Conservation (phyloP, 1,140 invertebrate species). For the Drosophila trapezifrons region DNA sequence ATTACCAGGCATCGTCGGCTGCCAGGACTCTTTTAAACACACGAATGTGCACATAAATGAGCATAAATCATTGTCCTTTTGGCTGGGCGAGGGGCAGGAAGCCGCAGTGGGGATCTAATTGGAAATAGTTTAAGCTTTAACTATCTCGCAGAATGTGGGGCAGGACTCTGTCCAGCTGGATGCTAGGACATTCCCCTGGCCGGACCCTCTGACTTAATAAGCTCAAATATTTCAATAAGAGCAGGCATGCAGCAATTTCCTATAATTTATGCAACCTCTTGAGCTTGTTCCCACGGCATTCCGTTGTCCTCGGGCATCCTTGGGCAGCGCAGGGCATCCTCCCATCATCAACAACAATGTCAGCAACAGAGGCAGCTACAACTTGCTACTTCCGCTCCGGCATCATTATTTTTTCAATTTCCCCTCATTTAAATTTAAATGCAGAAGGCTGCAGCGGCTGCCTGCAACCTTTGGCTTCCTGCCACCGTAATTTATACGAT, state of each 20-base stretch:
- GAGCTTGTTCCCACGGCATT: slow-evolving; percentile 6
- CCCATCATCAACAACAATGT: slow-evolving; percentile 41
- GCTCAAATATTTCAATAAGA: slow-evolving; percentile 73
- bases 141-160: background rate
- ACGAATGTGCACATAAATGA: slow-evolving; percentile 45
- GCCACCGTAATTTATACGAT: slow-evolving; percentile 62
- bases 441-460: slow-evolving; percentile 30
- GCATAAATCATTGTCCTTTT: slow-evolving; percentile 64
- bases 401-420: slow-evolving; percentile 83
- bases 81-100: background rate
- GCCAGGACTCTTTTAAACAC: slow-evolving; percentile 33
- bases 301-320: too few relatives aligned
- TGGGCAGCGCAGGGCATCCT: background rate
- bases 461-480: slow-evolving; percentile 49
- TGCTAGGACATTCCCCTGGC: background rate
- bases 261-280: slow-evolving; percentile 68
- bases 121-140: slow-evolving; percentile 22
- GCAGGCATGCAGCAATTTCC: slow-evolving; percentile 69
- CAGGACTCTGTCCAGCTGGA: background rate
- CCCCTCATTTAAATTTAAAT: slow-evolving; percentile 70
- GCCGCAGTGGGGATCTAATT: slow-evolving; percentile 19
- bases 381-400: slow-evolving; percentile 37
- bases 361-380: slow-evolving; percentile 46
- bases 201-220: slow-evolving; percentile 16
- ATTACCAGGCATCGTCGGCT: slow-evolving; percentile 38